Base-by-base conservation (phyloP, 2,888 invertebrate genomes). In the Trilocha varians region DNA sequence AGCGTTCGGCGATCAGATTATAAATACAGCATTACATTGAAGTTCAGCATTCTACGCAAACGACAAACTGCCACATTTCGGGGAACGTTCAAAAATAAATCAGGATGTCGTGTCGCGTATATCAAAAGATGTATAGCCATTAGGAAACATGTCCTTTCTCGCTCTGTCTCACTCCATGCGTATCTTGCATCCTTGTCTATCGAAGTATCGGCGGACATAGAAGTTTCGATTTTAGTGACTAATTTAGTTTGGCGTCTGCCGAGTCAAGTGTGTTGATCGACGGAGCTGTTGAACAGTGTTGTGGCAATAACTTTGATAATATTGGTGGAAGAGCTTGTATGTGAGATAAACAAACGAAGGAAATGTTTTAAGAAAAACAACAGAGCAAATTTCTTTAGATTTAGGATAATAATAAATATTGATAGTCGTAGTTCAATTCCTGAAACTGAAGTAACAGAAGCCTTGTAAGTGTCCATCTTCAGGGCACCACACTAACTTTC, bases 1-100 rank as follows among this genome's bases (percentile, higher is more conserved):
- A n/a, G n/a, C n/a, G n/a, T n/a, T n/a, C n/a, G n/a, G n/a, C n/a
- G n/a, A n/a, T n/a, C 25, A 3, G 25, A 9, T 25, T 25, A 5
- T 25, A 11, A 25, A 25, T 25, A 25, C 6, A 6, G 11, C 25
- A 25, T 25, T 25, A 9, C 55, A 57, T 50, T 52, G 50, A 47
- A 46, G 40, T 39, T 40, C 45, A 48, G 49, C 25, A 11, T 25
- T n/a, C 5, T 25, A 25, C 25, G 6, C 25, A 25, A 37, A 40
- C 47, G 50, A 53, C 54, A 60, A 59, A 59, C 55, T 55, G 52
- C 53, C 52, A 47, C 53, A 61, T 51, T 71, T 71, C 70, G 57
- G 54, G 58, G 68, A 65, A 70, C 57, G 62, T 62, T 54, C 62
- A 67, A 66, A 71, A 68, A 70, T 63, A 60, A 65, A 59, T 43